phyloP scores from a whole-genome alignment of 2,888 invertebrate species.

The Cancer borealis region DNA sequence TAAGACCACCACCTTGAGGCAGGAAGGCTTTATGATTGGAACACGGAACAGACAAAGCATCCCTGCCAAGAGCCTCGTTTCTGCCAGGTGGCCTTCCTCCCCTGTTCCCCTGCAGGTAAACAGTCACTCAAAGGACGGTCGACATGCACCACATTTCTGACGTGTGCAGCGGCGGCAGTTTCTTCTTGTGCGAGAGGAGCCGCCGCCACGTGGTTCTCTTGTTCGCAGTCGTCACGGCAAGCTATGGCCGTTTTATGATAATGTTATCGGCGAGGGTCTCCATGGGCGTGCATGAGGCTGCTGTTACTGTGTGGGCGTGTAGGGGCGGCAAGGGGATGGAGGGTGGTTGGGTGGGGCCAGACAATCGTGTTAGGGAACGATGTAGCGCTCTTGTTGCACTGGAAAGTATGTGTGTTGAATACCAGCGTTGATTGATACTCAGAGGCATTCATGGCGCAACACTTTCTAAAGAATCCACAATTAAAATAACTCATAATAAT shows the following conservation, averaged over 20 bases:
- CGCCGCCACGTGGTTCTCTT: constrained; percentile 41
- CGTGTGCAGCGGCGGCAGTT: constrained; percentile 24
- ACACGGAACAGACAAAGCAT: constrained; percentile 22
- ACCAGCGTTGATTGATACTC: not conserved
- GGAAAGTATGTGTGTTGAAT: not conserved
- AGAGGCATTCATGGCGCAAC: not conserved
- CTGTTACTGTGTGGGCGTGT: constrained; percentile 24
- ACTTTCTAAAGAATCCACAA: not conserved
- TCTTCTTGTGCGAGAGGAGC: constrained; percentile 39
- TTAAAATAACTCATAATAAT: not conserved
- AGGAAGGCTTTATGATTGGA: not conserved
- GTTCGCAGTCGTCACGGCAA: not conserved
- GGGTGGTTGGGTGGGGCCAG: not conserved
- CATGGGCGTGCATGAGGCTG: constrained; percentile 22
- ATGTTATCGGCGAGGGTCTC: constrained; percentile 33
- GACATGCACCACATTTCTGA: constrained; percentile 37
- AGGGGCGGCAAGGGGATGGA: not conserved
- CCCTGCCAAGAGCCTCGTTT: not conserved
- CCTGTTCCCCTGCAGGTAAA: constrained; percentile 27
- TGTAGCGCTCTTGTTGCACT: not conserved
- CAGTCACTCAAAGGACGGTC: not conserved
- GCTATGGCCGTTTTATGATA: constrained; percentile 9
- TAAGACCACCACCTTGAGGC: not conserved
- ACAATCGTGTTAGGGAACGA: not conserved
- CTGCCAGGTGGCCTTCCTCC: constrained; percentile 25